Percentiles rank a stretch among this genome's conserved stretches.
phyloP scores from a whole-genome alignment of 2,888 invertebrate genomes.

The Calliphora vomitoria region DNA sequence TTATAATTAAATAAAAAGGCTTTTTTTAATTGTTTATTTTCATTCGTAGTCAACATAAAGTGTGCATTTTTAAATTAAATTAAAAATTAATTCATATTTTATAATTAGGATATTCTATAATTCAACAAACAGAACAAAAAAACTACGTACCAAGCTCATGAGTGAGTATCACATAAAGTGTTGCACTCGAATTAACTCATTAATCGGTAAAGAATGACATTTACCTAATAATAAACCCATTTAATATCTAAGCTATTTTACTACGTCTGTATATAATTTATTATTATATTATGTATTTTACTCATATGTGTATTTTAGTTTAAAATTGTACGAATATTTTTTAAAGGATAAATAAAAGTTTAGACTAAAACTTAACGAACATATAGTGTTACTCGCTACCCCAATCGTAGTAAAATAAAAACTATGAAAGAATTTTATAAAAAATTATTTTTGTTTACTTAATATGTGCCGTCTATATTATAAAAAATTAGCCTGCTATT shows the following conservation, averaged over 20 bases:
- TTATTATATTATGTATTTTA: conserved; percentile 39
- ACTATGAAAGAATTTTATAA: too few species aligned
- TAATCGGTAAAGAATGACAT: background rate
- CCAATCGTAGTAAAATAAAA: too few species aligned
- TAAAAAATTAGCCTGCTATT: too few species aligned
- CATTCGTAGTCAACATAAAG: background rate
- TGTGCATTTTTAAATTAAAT: background rate
- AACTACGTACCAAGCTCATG: background rate
- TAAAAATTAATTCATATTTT: background rate
- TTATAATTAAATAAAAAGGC: conserved; percentile 1
- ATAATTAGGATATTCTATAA: background rate
- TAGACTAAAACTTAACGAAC: conserved; percentile 46
- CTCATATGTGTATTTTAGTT: conserved; percentile 33
- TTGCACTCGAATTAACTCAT: background rate
- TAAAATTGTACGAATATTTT: conserved; percentile 17
- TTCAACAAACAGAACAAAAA: background rate
- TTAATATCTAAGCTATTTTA: conserved; percentile 44
- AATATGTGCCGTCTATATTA: too few species aligned
- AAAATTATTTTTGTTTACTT: too few species aligned
- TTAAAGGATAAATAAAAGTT: conserved; percentile 46
- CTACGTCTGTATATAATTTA: conserved; percentile 64
- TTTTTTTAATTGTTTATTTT: background rate
- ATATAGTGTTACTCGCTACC: background rate
- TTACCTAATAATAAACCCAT: conserved; percentile 11
- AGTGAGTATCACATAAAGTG: background rate